Base-by-base conservation (phyloP, 35 echinoderm and acorn worm genomes). In the Holothuria glaberrima region DNA sequence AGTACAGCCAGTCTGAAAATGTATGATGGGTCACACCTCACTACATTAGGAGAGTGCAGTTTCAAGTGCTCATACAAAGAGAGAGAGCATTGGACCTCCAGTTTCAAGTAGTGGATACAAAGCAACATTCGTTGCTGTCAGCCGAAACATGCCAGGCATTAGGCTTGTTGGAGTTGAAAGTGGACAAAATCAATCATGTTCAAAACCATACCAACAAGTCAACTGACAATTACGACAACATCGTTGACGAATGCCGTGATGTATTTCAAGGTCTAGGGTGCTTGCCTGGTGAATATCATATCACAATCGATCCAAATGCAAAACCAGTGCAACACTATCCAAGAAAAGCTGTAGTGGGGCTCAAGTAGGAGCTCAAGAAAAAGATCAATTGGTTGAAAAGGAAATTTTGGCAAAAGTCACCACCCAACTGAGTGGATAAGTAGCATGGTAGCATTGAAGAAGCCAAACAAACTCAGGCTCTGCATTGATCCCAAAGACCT, bases 221-320 rank as follows among this genome's bases (percentile, higher is more conserved):
- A 82, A 26, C 18, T 14, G 13, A 48, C 25, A 14, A 12, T 6
- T 82, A 56, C 88, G n/a, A n/a, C n/a, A n/a, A n/a, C n/a, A n/a
- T n/a, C n/a, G n/a, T n/a, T n/a, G n/a, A n/a, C n/a, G n/a, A n/a
- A n/a, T n/a, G n/a, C n/a, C n/a, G n/a, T n/a, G n/a, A n/a, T n/a
- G n/a, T n/a, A n/a, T n/a, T n/a, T 31, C 13, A 92, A 29, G 90
- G 90, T 0, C 68, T 92, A 14, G 90, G 81, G 22, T 92, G 90
- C 52, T 61, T 92, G 20, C 90, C 90, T 32, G n/a, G n/a, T n/a
- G n/a, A n/a, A n/a, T 83, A 88, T 22, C 10, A 36, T 88, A 3
- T 38, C 44, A 54, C 90, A 82, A 74, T 63, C 71, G 17, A 63
- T 87, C 29, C 90, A 92, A 19, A 56, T 35, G 38, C 60, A 28